These are phyloP conservation scores for Peromyscus eremicus DNA, from an alignment of 2,797 vertebrate genomes.

Conservation along the genomic window DNA sequence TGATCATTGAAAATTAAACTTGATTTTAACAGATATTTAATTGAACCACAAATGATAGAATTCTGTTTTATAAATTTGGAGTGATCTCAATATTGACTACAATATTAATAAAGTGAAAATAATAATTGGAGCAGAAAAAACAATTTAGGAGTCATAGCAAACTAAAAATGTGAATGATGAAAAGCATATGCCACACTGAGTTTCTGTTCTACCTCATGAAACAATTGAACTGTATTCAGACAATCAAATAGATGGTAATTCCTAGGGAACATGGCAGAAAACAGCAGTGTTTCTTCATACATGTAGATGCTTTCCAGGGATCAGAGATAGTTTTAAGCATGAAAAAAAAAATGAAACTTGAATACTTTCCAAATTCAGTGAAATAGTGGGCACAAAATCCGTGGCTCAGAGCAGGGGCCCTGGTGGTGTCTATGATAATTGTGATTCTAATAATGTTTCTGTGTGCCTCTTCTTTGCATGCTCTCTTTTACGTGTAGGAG, in stretches of 20 bases:
- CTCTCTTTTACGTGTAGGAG: neutral
- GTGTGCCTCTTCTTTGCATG: neutral
- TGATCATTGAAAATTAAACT: slow-evolving; percentile 28
- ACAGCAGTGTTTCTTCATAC: neutral
- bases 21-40: slow-evolving; percentile 58
- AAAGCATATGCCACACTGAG: neutral
- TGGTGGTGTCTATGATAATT: neutral
- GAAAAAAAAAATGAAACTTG: slow-evolving; percentile 13
- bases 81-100: neutral
- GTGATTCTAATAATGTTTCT: neutral
- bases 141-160: slow-evolving; percentile 16
- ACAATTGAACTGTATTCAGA: neutral
- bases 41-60: slow-evolving; percentile 24
- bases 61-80: slow-evolving; percentile 1
- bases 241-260: slow-evolving; percentile 33
- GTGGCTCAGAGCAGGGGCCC: neutral
- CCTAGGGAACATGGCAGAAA: neutral
- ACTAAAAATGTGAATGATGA: slow-evolving; percentile 45
- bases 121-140: slow-evolving; percentile 13
- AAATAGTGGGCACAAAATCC: neutral
- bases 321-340: slow-evolving; percentile 51
- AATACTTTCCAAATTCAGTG: neutral
- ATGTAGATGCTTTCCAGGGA: slow-evolving; percentile 37
- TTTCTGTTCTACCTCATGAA: slow-evolving; percentile 40
- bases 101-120: slow-evolving; percentile 38